Conservation (phyloP, 1,140 invertebrate genomes). For the Holcopasites calliopsidis region DNA sequence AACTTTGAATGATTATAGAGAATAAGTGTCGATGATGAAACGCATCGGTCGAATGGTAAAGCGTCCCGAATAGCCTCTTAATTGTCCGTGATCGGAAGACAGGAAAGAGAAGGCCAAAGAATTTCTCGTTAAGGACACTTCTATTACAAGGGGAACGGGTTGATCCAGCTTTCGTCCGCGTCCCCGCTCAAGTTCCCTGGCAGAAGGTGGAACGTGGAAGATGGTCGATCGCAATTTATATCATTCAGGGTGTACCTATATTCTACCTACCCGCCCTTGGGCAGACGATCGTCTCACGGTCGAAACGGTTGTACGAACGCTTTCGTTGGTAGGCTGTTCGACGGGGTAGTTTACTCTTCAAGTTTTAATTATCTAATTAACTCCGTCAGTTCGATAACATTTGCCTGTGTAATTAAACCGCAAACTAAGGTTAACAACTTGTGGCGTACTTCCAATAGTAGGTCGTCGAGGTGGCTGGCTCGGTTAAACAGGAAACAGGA, state of each 20-base stretch:
- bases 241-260: constrained; percentile 26
- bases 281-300: not conserved
- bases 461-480: constrained; percentile 44
- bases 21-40: no score
- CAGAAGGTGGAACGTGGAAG: constrained; percentile 9
- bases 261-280: not conserved
- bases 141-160: constrained; percentile 13
- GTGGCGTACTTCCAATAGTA: constrained; percentile 48
- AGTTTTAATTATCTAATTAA: constrained; percentile 76
- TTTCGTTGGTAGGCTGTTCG: constrained; percentile 14
- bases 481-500: no score
- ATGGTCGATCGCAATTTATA: constrained; percentile 33
- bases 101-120: not conserved
- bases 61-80: no score
- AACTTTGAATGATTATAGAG: no score
- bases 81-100: not conserved
- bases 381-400: constrained; percentile 71
- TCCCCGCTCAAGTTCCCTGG: not conserved
- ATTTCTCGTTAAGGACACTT: constrained; percentile 34
- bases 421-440: constrained; percentile 61
- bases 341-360: constrained; percentile 69
- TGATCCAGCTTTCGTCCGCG: constrained; percentile 13
- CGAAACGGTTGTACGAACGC: constrained; percentile 1
- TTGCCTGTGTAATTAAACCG: constrained; percentile 71
- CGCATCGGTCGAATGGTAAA: no score